phyloP scores from a whole-genome alignment of 64 coral and sea anemone species.

The Pocillopora damicornis region DNA sequence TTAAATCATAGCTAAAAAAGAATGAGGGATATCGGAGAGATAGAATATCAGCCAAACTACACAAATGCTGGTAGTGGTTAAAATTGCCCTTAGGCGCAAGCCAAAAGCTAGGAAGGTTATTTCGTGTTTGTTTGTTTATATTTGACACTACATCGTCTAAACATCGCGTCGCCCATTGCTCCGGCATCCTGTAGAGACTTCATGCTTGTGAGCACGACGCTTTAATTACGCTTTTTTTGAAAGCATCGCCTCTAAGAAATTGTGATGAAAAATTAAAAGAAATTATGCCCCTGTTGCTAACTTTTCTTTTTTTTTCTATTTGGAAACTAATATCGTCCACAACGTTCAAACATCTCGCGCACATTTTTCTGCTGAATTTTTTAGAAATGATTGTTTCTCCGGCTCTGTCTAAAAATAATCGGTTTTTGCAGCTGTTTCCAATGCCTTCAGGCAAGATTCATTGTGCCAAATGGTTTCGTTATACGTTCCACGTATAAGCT shows the following conservation, averaged over 20 bases:
- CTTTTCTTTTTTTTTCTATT: no score
- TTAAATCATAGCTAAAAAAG: constrained; percentile 16
- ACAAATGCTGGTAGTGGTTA: background rate
- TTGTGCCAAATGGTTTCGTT: background rate
- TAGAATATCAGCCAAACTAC: background rate
- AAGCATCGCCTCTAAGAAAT: no score
- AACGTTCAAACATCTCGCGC: background rate
- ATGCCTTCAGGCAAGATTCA: background rate
- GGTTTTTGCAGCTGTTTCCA: background rate
- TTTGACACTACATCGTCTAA: background rate
- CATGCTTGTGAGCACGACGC: no score
- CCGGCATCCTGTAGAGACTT: background rate
- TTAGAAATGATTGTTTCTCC: background rate
- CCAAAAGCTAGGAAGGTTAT: background rate
- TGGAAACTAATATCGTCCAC: background rate
- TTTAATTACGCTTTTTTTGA: no score
- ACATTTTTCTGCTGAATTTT: background rate
- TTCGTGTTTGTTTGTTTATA: background rate
- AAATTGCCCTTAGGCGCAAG: background rate
- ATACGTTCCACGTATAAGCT: background rate
- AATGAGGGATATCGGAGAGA: background rate
- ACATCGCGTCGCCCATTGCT: background rate
- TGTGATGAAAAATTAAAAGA: no score
- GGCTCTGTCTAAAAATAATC: background rate
- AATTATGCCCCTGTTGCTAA: no score